These are phyloP conservation scores for Halcyon badia DNA, from an alignment of 2,797 vertebrate species.

Conservation along the genomic window DNA sequence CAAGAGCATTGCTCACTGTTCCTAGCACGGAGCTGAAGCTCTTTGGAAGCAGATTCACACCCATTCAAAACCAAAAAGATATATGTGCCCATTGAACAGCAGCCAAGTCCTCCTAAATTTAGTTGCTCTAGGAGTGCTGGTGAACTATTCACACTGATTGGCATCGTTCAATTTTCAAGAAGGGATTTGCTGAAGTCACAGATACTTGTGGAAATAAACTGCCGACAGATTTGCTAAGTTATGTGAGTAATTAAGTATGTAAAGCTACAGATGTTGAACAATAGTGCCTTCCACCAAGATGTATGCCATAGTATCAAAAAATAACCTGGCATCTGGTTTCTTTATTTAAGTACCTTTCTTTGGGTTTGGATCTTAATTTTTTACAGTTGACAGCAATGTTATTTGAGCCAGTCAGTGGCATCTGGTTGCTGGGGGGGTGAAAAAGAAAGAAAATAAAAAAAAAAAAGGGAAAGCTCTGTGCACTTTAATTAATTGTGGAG, in stretches of 20 bases:
- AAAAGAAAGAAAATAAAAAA: constrained; percentile 26
- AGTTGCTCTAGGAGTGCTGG: neutral
- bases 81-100: neutral
- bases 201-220: constrained; percentile 74
- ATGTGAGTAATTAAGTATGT: constrained; percentile 89
- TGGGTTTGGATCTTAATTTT: constrained; percentile 95
- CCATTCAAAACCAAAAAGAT: neutral
- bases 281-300: constrained; percentile 85
- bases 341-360: constrained; percentile 92
- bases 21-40: neutral
- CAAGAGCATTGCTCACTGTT: neutral
- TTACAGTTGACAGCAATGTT: constrained; percentile 96
- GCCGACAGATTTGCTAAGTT: constrained; percentile 85
- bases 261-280: constrained; percentile 91
- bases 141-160: constrained; percentile 54
- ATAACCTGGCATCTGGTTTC: constrained; percentile 93
- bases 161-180: constrained; percentile 68
- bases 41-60: constrained; percentile 35
- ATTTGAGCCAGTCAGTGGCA: constrained; percentile 96
- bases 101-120: neutral
- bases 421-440: constrained; percentile 87
- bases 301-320: constrained; percentile 83
- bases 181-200: constrained; percentile 74
- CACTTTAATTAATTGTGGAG: constrained; percentile 99
- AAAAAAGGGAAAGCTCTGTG: constrained; percentile 78